These are phyloP conservation scores for Lasioglossum leucozonium DNA, from an alignment of 2,888 invertebrate genomes.

Conservation along the genomic window DNA sequence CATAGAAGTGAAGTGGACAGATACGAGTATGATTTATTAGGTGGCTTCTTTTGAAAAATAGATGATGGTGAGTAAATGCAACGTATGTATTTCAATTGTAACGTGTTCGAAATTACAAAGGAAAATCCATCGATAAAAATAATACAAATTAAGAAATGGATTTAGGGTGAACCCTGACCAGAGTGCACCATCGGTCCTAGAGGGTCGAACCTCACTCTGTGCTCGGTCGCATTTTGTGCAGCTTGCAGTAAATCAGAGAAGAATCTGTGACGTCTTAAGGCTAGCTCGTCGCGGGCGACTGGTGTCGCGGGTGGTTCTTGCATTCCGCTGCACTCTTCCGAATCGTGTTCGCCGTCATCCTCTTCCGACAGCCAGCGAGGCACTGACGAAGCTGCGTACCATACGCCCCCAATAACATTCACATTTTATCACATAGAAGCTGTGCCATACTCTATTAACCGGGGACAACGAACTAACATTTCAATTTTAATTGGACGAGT, in stretches of 20 bases:
- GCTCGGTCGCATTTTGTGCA: constrained; percentile 90
- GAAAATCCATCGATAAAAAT: constrained; percentile 15
- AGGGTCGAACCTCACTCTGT: constrained; percentile 91
- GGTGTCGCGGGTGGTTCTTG: constrained; percentile 91
- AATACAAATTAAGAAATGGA: constrained; percentile 47
- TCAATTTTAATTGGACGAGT: not conserved
- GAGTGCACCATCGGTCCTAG: constrained; percentile 88
- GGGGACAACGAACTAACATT: not conserved
- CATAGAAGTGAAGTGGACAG: not conserved
- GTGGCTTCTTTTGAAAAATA: not conserved
- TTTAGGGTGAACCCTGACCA: constrained; percentile 85
- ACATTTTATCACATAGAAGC: not conserved
- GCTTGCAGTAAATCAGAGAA: constrained; percentile 91
- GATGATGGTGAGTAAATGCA: not conserved
- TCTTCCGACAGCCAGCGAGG: constrained; percentile 84
- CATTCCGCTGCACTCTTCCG: constrained; percentile 85
- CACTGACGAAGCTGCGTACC: constrained; percentile 69
- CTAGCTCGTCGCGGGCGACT: constrained; percentile 91
- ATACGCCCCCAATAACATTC: constrained; percentile 27
- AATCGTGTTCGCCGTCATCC: constrained; percentile 78
- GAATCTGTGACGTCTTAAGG: constrained; percentile 90
- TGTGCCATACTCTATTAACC: not conserved
- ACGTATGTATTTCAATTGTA: not conserved
- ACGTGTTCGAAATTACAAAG: not conserved
- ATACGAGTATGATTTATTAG: not conserved